Percentiles rank a stretch among this genome's conserved stretches.
These are phyloP conservation scores for Thamnophis sirtalis DNA, from an alignment of 2,113 vertebrate genomes.

Conservation along the genomic window DNA sequence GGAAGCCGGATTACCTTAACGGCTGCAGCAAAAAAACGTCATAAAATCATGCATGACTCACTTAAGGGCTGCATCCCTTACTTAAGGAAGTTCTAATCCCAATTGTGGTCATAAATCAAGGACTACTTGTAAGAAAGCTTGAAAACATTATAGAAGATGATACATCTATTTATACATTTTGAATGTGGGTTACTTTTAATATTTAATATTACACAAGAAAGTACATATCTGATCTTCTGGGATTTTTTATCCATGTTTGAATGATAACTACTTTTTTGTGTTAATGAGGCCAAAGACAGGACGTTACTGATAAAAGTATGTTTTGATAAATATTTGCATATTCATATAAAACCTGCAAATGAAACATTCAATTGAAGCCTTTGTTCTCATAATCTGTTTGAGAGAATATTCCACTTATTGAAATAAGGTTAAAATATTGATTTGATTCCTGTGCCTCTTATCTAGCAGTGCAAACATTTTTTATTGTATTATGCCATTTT, in stretches of 20 bases:
- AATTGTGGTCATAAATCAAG: not conserved
- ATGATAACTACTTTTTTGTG: not conserved
- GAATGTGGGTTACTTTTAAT: not conserved
- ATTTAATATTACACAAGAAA: not conserved
- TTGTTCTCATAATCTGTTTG: not conserved
- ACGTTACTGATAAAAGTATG: not conserved
- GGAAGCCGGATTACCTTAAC: not conserved
- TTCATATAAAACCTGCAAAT: not conserved
- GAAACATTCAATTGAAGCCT: not conserved
- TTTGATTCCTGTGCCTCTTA: conserved; percentile 22
- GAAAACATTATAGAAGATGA: not conserved
- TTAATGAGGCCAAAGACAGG: not conserved
- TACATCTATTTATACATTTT: not conserved
- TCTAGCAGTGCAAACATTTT: not conserved
- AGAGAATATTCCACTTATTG: not conserved
- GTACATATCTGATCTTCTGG: not conserved
- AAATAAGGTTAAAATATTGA: not conserved
- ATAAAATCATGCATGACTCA: not conserved
- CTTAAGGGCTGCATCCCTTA: not conserved
- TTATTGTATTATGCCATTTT: not conserved
- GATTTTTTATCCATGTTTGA: not conserved
- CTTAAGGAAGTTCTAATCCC: not conserved
- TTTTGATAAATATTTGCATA: not conserved
- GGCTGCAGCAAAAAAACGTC: not conserved
- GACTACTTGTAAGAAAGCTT: not conserved